Conservation (phyloP, 1,140 invertebrate genomes). For the Platyscapa corneri region DNA sequence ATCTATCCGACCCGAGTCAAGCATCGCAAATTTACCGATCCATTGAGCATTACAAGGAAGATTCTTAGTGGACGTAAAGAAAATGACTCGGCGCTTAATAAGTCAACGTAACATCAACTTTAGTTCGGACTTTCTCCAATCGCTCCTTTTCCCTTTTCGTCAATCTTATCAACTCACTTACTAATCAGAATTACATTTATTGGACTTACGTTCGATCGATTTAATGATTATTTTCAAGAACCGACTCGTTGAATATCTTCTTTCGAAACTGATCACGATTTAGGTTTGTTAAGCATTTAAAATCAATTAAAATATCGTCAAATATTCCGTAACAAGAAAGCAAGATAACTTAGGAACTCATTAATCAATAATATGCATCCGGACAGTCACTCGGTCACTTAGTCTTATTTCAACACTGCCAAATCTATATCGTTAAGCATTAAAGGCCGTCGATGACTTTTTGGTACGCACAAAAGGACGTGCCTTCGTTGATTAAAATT, state of each 20-base stretch:
- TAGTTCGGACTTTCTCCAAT: constrained; percentile 13
- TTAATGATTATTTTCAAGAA: background rate
- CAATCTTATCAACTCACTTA: background rate
- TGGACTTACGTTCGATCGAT: background rate
- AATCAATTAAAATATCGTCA: constrained; percentile 10
- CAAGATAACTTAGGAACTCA: background rate
- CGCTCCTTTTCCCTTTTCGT: background rate
- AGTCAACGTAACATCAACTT: background rate
- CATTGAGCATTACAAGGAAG: background rate
- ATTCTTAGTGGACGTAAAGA: background rate
- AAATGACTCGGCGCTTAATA: constrained; percentile 5
- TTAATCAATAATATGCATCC: constrained; percentile 24
- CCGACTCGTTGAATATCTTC: background rate
- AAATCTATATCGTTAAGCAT: background rate
- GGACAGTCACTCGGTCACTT: background rate
- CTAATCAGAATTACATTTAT: constrained; percentile 18
- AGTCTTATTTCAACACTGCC: background rate
- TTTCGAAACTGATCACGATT: background rate
- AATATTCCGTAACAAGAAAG: background rate
- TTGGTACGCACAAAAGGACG: background rate
- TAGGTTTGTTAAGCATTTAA: background rate
- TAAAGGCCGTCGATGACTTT: background rate
- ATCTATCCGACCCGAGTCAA: background rate
- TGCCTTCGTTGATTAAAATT: background rate
- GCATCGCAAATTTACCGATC: constrained; percentile 8